phyloP scores from a whole-genome alignment of 1,140 invertebrate species.

The Neodiprion virginianus region DNA sequence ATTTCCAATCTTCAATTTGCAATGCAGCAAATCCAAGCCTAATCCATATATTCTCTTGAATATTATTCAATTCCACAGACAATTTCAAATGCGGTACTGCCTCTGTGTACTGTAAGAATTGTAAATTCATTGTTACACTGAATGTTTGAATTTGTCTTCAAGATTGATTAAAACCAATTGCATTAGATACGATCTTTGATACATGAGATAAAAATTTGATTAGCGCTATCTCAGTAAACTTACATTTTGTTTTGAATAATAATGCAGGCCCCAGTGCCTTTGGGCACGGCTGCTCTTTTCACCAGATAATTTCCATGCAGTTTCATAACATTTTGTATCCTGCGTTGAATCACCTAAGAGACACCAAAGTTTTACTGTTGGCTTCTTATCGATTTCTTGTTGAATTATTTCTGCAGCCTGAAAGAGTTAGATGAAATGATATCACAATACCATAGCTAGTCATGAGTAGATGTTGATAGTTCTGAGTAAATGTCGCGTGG shows the following conservation, averaged over 20 bases:
- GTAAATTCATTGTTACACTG: constrained; percentile 16
- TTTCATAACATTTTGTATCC: constrained; percentile 77
- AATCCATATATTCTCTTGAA: constrained; percentile 86
- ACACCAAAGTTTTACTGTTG: constrained; percentile 88
- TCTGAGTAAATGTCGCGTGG: background rate
- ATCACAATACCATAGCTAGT: constrained; percentile 19
- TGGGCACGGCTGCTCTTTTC: constrained; percentile 81
- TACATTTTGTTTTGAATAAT: constrained; percentile 73
- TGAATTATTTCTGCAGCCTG: constrained; percentile 88
- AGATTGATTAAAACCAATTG: too few relatives aligned
- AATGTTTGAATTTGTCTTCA: constrained; percentile 11
- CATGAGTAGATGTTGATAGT: background rate
- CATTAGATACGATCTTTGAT: too few relatives aligned
- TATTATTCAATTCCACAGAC: constrained; percentile 83
- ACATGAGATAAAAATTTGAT: background rate
- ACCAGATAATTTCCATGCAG: constrained; percentile 90
- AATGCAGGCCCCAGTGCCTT: constrained; percentile 82
- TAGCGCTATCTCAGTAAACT: constrained; percentile 17
- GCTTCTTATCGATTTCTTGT: constrained; percentile 79
- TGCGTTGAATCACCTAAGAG: constrained; percentile 84
- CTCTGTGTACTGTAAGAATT: constrained; percentile 68
- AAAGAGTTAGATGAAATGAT: constrained; percentile 36
- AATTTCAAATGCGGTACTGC: constrained; percentile 81
- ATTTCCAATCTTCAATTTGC: constrained; percentile 79
- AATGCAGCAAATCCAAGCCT: constrained; percentile 87